A percentile compares a stretch with the other conserved stretches of the same genome.
Conservation (phyloP, 1,140 invertebrate genomes). For the Cherax destructor region DNA sequence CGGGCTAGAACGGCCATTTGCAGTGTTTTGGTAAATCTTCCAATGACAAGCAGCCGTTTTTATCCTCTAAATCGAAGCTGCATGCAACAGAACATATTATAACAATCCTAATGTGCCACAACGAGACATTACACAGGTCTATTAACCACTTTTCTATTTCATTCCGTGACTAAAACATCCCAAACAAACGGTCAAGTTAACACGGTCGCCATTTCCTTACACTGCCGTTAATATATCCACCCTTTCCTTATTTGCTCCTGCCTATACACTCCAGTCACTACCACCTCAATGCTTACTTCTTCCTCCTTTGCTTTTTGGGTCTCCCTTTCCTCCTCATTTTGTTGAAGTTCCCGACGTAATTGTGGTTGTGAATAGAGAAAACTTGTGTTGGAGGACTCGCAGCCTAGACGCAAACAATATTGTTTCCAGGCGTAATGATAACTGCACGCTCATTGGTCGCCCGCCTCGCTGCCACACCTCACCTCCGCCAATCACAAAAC, state of each 20-base stretch:
- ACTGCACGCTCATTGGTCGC: conserved; percentile 21
- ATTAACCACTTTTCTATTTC: too few relatives aligned
- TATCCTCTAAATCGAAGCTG: too few relatives aligned
- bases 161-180: not conserved
- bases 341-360: conserved; percentile 55
- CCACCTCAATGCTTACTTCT: conserved; percentile 5
- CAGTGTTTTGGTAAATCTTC: too few relatives aligned
- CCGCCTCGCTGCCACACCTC: not conserved
- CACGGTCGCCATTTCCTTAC: conserved; percentile 18
- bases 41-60: too few relatives aligned
- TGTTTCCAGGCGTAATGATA: conserved; percentile 10
- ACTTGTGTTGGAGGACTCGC: not conserved
- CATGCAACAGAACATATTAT: too few relatives aligned
- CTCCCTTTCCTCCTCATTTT: conserved; percentile 44
- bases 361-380: conserved; percentile 29
- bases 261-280: not conserved
- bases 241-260: not conserved
- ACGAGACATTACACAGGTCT: too few relatives aligned
- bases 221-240: not conserved
- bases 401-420: conserved; percentile 53
- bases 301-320: conserved; percentile 43
- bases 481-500: not conserved
- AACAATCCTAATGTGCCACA: too few relatives aligned
- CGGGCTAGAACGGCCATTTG: too few relatives aligned
- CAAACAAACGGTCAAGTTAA: not conserved